phyloP scores from a whole-genome alignment of 1,140 invertebrate genomes.

The Aphidius ervi region DNA sequence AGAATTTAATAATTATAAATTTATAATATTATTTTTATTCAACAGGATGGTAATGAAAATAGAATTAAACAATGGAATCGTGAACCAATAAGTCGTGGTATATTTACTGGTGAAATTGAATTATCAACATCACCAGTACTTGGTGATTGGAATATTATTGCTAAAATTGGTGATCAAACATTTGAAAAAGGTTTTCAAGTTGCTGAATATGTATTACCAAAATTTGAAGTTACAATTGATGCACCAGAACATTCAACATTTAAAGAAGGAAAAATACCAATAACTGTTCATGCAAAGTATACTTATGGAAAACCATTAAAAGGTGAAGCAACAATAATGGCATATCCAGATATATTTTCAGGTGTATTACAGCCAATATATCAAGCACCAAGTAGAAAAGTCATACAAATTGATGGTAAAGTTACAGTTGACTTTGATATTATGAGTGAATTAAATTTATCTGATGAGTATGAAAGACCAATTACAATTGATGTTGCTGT shows the following conservation, averaged over 20 bases:
- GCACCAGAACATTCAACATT: conserved; percentile 77
- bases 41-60: conserved; percentile 74
- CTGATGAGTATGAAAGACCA: conserved; percentile 70
- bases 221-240: conserved; percentile 82
- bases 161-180: conserved; percentile 58
- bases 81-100: conserved; percentile 66
- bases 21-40: not conserved
- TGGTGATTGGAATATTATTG: conserved; percentile 83
- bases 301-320: conserved; percentile 79
- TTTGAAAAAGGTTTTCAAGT: conserved; percentile 73
- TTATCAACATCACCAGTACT: conserved; percentile 82
- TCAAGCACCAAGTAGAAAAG: conserved; percentile 70
- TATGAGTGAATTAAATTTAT: conserved; percentile 63
- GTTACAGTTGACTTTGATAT: conserved; percentile 74
- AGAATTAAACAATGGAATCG: conserved; percentile 75
- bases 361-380: conserved; percentile 75
- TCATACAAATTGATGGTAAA: conserved; percentile 74
- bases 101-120: conserved; percentile 74
- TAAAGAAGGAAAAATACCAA: conserved; percentile 70
- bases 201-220: conserved; percentile 89
- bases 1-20: conserved; percentile 10
- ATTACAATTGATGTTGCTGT: conserved; percentile 74
- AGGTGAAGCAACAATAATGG: conserved; percentile 72
- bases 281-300: conserved; percentile 82
- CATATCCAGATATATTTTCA: conserved; percentile 73